These are phyloP conservation scores for Malacoraja senta DNA, from an alignment of 2,797 vertebrate genomes.

Conservation along the genomic window DNA sequence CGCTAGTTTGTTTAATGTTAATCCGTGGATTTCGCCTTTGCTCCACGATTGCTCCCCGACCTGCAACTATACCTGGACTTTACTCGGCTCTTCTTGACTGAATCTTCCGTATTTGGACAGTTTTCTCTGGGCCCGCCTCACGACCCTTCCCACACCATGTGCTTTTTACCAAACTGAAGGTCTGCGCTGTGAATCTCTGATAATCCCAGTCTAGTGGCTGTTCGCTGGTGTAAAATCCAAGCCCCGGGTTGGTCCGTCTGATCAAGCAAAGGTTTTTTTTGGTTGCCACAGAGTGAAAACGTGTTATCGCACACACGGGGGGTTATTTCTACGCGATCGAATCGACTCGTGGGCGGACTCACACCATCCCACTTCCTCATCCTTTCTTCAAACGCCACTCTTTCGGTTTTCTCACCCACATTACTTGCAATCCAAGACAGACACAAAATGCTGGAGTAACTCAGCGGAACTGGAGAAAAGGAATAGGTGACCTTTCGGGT, in stretches of 20 bases:
- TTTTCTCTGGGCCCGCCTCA: neutral
- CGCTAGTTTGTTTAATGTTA: neutral
- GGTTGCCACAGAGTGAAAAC: neutral
- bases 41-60: neutral
- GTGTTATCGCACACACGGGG: too few species aligned
- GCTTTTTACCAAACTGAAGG: neutral
- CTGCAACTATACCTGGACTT: neutral
- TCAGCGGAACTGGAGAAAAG: too few species aligned
- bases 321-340: neutral
- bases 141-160: neutral
- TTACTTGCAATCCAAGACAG: too few species aligned
- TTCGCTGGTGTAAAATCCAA: neutral
- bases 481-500: too few species aligned
- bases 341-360: neutral
- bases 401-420: too few species aligned
- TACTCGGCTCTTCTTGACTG: too few species aligned
- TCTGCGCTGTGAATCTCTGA: neutral
- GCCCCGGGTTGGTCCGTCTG: neutral
- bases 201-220: neutral
- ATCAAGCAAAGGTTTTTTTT: neutral
- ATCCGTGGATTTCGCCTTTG: neutral
- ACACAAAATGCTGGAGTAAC: too few species aligned
- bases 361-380: neutral
- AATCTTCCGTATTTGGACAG: neutral
- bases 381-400: neutral